Conservation (phyloP, 2,113 vertebrate species). For the Corythornis cristatus region DNA sequence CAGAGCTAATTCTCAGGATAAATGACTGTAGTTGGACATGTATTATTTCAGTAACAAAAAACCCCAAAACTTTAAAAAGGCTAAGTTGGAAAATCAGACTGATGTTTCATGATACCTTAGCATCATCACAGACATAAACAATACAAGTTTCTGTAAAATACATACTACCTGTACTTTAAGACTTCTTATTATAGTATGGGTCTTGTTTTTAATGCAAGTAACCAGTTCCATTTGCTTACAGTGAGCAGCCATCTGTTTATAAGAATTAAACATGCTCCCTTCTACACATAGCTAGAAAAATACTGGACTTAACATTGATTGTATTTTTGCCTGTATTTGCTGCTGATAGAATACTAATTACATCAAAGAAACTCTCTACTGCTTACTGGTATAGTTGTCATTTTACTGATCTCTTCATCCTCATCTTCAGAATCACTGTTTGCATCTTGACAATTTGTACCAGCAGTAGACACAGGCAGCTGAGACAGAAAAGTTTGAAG, state of each 20-base stretch:
- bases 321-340: not conserved
- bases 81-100: not conserved
- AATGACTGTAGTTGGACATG: not conserved
- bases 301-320: rapidly evolving
- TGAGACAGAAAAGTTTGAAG: conserved; percentile 89
- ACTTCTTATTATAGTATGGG: not conserved
- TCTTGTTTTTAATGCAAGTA: not conserved
- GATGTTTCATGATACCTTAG: not conserved
- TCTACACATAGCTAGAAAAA: not conserved
- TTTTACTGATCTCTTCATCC: conserved; percentile 79
- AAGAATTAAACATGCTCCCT: not conserved
- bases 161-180: not conserved
- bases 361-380: not conserved
- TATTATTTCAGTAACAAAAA: not conserved
- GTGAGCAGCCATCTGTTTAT: not conserved
- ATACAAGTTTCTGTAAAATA: not conserved
- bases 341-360: not conserved
- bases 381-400: conserved; percentile 77
- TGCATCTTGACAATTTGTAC: conserved; percentile 78
- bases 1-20: not conserved
- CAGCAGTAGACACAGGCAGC: conserved; percentile 84
- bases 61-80: not conserved
- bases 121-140: not conserved
- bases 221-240: not conserved
- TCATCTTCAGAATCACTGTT: conserved; percentile 95